Evolutionary conservation across 2,888 invertebrate genomes (phyloP).

Genomic region (Sthenelais limicola): DNA sequence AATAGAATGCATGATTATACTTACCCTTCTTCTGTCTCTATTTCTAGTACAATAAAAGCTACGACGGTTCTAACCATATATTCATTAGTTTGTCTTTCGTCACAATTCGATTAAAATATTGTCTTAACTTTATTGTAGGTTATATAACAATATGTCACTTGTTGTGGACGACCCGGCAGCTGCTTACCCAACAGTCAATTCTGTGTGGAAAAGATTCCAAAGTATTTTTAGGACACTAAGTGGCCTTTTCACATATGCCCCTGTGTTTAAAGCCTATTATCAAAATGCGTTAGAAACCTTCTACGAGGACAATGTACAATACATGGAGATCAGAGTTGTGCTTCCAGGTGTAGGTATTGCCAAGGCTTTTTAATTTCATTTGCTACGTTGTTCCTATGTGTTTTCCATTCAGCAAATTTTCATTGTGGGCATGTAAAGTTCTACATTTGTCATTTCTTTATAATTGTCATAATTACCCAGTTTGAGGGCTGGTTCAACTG

Average conservation of each 20-base stretch:
- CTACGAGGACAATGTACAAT: conserved; percentile 66
- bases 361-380: too few species aligned
- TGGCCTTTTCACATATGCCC: conserved; percentile 61
- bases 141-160: conserved; percentile 59
- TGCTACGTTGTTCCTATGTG: too few species aligned
- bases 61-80: background rate
- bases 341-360: conserved; percentile 55
- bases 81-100: background rate
- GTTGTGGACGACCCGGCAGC: conserved; percentile 53
- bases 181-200: conserved; percentile 53
- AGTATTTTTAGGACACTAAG: conserved; percentile 54
- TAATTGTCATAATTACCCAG: too few species aligned
- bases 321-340: conserved; percentile 62
- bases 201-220: conserved; percentile 61
- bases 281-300: conserved; percentile 59
- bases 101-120: background rate
- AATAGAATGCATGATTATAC: too few species aligned
- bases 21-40: too few species aligned
- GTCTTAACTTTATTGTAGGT: conserved; percentile 51
- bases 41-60: background rate
- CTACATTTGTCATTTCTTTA: background rate
- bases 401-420: too few species aligned
- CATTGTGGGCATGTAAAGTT: too few species aligned
- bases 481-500: too few species aligned
- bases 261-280: conserved; percentile 62